These are phyloP conservation scores for Brevimyrus niger DNA, from an alignment of 2,113 vertebrate species.

Conservation along the genomic window DNA sequence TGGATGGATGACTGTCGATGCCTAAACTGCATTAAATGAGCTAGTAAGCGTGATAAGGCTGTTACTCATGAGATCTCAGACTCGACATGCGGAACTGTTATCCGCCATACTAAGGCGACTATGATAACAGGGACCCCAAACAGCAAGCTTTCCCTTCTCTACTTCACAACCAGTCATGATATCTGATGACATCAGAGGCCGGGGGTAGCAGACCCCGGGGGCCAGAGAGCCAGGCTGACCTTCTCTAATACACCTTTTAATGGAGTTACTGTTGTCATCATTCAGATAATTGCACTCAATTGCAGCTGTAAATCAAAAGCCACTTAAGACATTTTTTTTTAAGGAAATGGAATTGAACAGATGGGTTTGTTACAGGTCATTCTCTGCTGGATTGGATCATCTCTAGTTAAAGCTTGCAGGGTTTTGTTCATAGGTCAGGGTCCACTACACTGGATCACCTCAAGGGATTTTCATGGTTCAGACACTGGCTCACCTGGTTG, in stretches of 20 bases:
- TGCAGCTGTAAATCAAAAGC: neutral
- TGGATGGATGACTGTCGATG: neutral
- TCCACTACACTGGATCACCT: neutral
- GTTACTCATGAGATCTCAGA: neutral
- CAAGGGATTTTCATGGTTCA: neutral
- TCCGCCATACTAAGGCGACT: neutral
- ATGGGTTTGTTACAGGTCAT: neutral
- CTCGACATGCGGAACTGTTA: neutral
- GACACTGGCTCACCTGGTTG: slow-evolving; percentile 45
- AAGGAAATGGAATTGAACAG: neutral
- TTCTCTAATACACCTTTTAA: neutral
- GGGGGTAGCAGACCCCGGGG: neutral
- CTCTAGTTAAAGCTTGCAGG: neutral
- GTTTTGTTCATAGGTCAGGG: neutral
- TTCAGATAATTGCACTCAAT: neutral
- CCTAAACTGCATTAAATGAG: neutral
- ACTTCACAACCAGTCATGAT: neutral
- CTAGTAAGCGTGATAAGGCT: neutral
- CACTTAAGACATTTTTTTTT: neutral
- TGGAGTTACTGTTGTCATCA: neutral
- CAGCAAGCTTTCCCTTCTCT: neutral
- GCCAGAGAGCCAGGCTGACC: neutral
- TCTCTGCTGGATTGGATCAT: neutral
- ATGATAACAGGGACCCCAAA: neutral
- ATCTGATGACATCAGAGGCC: neutral